Evolutionary conservation across 2,888 invertebrate species (phyloP), one percentile per base, ranked within the genome.

Genomic region (Drosophila kambysellisi): DNA sequence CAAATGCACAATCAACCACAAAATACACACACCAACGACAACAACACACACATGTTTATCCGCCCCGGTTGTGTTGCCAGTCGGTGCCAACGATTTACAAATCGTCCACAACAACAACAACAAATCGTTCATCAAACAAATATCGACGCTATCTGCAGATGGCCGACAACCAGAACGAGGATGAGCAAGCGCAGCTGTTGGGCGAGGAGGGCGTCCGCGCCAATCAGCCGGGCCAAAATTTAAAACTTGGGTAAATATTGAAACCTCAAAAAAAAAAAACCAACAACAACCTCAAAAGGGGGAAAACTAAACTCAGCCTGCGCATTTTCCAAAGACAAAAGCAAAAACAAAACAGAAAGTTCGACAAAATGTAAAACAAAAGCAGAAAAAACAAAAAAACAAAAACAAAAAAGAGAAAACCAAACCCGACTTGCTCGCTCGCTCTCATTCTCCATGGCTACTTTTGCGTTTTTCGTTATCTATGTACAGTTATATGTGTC

Each of bases 171-270:
- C 96, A 97, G 94, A 96, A 97, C 92, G 98, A 98, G 94, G 97
- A 98, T 95, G 97, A 99, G 94, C 98, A 98, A 94, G 97, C 98
- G 93, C 98, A 98, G 91, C 96, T 99, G 93, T 96, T 99, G 93
- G 98, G 98, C 94, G 99, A 99, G 94, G 99, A 99, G 95, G 97
- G 97, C 93, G 96, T 98, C 93, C 97, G 98, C 93, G 97, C 97
- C 94, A 92, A 90, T 82, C 93, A 93, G 84, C 92, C 92, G 81
- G 98, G 98, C 94, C 98, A 98, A 95, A 97, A 98, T 94, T 96
- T 98, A 94, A 98, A 98, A 95, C 95, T 99, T 94, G 99, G 99
- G 99, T 99, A 97, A 97, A 95, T 95, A 94, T 93, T 78, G 77
- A 35, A 65, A 71, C 60, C 68, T 67, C 50, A 68, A 60, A 58